Conservation (phyloP, 1,140 invertebrate species). For the Brachionus plicatilis region DNA sequence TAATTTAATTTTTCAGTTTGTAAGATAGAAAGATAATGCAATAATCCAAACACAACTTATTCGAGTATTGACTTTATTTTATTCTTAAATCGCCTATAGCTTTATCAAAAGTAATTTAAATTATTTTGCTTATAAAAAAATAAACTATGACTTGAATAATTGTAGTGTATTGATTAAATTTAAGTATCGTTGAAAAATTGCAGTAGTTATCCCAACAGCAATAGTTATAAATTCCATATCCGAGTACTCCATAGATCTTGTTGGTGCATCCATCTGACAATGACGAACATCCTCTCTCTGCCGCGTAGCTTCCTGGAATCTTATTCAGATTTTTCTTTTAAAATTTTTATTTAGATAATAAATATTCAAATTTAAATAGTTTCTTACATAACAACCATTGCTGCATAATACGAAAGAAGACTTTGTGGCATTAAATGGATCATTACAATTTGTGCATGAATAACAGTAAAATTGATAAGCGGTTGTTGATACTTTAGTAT, state of each 20-base stretch:
- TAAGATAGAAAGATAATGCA: background rate
- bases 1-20: background rate
- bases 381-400: constrained; percentile 36
- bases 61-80: background rate
- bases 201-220: constrained; percentile 39
- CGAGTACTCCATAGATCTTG: constrained; percentile 8
- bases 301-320: background rate
- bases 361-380: no score
- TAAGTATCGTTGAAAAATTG: background rate
- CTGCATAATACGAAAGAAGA: background rate
- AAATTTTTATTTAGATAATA: background rate
- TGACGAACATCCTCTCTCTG: constrained; percentile 29
- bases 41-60: no score
- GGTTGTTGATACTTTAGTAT: background rate
- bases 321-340: constrained; percentile 28
- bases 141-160: background rate
- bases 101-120: background rate
- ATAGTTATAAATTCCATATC: constrained; percentile 35
- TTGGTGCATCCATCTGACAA: background rate
- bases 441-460: constrained; percentile 32
- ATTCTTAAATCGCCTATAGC: background rate
- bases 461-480: constrained; percentile 39
- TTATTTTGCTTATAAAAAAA: background rate
- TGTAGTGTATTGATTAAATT: background rate
- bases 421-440: constrained; percentile 29